A percentile compares a stretch with the other conserved stretches of the same genome.
Evolutionary conservation across 2,797 vertebrate genomes (phyloP).

Genomic region (Enteromius fasciolatus): DNA sequence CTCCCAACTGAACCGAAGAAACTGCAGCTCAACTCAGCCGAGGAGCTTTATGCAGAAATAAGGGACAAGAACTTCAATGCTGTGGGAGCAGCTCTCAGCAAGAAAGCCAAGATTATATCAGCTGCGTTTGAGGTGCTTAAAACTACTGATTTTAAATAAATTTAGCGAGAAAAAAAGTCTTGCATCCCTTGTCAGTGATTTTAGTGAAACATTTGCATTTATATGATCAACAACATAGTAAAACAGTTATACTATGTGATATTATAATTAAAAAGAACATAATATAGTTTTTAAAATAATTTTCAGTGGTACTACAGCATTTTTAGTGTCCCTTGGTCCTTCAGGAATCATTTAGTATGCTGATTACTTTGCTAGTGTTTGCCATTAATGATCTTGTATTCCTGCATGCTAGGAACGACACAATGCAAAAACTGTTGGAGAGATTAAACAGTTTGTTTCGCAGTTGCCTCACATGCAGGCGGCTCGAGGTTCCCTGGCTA

Average conservation of each 20-base stretch:
- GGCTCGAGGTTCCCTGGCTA: slow-evolving; percentile 92
- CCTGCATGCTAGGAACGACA: slow-evolving; percentile 86
- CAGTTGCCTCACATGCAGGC: slow-evolving; percentile 99
- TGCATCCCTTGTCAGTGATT: neutral
- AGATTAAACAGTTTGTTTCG: slow-evolving; percentile 98
- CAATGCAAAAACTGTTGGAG: slow-evolving; percentile 95
- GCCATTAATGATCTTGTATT: slow-evolving; percentile 60
- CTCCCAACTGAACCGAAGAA: slow-evolving; percentile 95
- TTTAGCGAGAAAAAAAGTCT: neutral
- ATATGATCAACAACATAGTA: neutral
- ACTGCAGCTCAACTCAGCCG: slow-evolving; percentile 93
- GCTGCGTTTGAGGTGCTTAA: slow-evolving; percentile 92
- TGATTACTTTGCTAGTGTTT: neutral
- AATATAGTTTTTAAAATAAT: neutral
- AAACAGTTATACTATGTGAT: neutral
- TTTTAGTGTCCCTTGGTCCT: neutral
- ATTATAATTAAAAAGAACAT: neutral
- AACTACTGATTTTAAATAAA: neutral
- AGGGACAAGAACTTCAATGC: slow-evolving; percentile 98
- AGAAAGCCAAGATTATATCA: slow-evolving; percentile 97
- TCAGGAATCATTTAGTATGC: neutral
- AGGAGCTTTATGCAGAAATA: slow-evolving; percentile 96
- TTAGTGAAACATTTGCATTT: neutral
- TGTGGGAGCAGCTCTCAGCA: slow-evolving; percentile 94
- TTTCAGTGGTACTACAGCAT: neutral